phyloP scores from a whole-genome alignment of 2,888 invertebrate species.

The Lepetodrilus schrolli region DNA sequence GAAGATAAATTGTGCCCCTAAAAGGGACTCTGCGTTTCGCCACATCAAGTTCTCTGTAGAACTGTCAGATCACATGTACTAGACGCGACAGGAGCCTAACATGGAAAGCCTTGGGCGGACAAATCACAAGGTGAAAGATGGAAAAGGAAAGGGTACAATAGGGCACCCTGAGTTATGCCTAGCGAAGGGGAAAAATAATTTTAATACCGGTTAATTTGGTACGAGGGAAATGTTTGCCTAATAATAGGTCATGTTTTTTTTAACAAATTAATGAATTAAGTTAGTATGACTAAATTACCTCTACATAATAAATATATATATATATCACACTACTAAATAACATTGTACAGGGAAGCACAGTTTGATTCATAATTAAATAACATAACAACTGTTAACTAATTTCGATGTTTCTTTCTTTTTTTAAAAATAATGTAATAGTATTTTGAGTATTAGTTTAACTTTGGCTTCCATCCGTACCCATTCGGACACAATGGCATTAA shows the following conservation, averaged over 20 bases:
- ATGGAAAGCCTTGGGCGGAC: not conserved
- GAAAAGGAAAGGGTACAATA: not conserved
- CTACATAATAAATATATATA: too few relatives aligned
- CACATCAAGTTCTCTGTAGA: not conserved
- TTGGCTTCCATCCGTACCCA: too few relatives aligned
- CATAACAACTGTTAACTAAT: too few relatives aligned
- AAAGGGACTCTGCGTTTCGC: constrained; percentile 12
- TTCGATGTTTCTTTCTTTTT: too few relatives aligned
- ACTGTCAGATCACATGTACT: constrained; percentile 1
- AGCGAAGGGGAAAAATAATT: not conserved
- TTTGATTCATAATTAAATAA: too few relatives aligned
- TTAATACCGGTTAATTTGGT: constrained; percentile 11
- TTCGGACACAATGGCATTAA: too few relatives aligned
- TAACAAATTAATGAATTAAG: too few relatives aligned
- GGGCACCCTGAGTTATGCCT: not conserved
- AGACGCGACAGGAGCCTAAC: not conserved
- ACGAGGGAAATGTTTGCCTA: not conserved
- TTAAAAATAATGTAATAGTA: too few relatives aligned
- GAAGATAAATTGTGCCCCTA: constrained; percentile 6
- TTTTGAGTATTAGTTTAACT: too few relatives aligned
- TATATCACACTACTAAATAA: too few relatives aligned
- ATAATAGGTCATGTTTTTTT: not conserved
- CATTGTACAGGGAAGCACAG: too few relatives aligned
- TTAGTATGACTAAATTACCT: too few relatives aligned
- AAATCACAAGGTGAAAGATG: not conserved